These are phyloP conservation scores for Poecilia picta DNA, from an alignment of 2,797 vertebrate species.

Conservation along the genomic window DNA sequence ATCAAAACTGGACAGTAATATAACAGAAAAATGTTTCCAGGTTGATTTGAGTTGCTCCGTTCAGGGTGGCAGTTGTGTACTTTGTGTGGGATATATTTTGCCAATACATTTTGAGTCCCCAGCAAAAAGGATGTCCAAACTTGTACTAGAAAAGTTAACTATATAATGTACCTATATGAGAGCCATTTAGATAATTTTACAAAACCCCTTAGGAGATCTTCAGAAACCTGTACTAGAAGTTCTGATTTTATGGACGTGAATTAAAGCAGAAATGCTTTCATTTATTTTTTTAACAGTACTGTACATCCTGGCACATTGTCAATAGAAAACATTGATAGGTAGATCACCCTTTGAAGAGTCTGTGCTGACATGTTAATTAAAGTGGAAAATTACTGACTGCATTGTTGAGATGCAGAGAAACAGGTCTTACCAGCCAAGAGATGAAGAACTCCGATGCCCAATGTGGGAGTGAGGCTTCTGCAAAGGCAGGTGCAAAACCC, in stretches of 20 bases:
- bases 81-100: background rate
- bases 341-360: background rate
- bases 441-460: slow-evolving; percentile 91
- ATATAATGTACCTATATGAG: background rate
- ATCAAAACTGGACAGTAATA: background rate
- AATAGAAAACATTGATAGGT: background rate
- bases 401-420: slow-evolving; percentile 22
- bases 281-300: background rate
- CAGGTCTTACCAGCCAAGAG: slow-evolving; percentile 88
- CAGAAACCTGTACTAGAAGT: background rate
- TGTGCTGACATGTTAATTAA: background rate
- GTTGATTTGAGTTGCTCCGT: background rate
- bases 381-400: background rate
- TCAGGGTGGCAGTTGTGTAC: background rate
- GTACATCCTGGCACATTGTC: background rate
- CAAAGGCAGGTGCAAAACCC: slow-evolving; percentile 94
- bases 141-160: background rate
- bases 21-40: background rate
- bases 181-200: background rate
- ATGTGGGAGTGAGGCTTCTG: slow-evolving; percentile 88
- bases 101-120: background rate
- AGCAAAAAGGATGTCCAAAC: background rate
- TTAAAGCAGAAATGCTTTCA: background rate
- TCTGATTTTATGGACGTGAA: background rate
- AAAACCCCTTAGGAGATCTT: background rate